Evolutionary conservation across 1,140 invertebrate genomes (phyloP), one percentile per base, ranked within the genome.

Genomic region (Procambarus virginalis): DNA sequence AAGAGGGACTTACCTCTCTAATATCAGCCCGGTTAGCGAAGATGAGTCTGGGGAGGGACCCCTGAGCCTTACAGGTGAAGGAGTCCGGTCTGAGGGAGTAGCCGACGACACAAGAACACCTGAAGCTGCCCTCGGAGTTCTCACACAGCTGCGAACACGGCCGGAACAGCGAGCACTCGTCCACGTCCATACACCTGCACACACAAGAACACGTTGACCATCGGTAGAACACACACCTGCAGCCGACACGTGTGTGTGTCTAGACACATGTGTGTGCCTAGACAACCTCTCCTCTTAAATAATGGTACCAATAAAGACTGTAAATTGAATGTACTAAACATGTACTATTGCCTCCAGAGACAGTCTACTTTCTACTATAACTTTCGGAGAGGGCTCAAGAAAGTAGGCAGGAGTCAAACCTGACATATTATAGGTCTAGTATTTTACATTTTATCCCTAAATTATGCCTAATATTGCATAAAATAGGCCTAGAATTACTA

Each of bases 131-230:
- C 2, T 95, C 92, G 0, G 96, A 96, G 93, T 99, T 99, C 9
- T 95, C 94, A 94, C 98, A 99, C 45, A 94, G 93, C 93, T 99
- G 98, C 68, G 96, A 96, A 93, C 98, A 99, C 22, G 97, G 96
- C 91, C 95, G 84, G 70, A 92, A 76, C 49, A 92, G 92, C 45
- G 93, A 90, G 93, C 98, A 99, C 94, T 98, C 97, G 93, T 98
- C 95, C 2, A 98, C 94, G 93, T 98, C 97, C 89, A 94, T 93
- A 93, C 96, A 97, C 17, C 78, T 82, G 86, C 5, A 20, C 20
- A 2, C 8, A 5, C 12, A 64, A 64, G 51, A 55, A 55, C 10
- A 64, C 14, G 17, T 1, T 64, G 4, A 6, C 12, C 51, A 55
- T 55, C 12, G 5, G 51, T 55, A 34, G 34, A 34, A 34, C 34